Evolutionary conservation across 2,113 vertebrate species (phyloP), one percentile per base, ranked within the genome.

Genomic region (Tapirus terrestris): DNA sequence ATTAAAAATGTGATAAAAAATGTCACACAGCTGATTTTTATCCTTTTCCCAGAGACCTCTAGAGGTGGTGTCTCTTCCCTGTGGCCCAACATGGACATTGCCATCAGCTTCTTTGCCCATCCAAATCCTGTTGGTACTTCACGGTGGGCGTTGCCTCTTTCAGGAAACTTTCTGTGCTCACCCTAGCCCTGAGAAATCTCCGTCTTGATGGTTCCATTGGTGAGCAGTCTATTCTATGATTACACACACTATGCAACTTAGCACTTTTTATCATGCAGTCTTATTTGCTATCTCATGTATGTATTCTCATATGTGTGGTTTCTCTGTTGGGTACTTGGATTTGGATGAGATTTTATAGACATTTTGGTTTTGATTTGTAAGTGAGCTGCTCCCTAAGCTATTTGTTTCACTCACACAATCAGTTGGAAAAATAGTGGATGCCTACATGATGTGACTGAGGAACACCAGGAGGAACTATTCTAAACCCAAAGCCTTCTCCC

Each of bases 341-440:
- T 93, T 87, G 21, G 33, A 65, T 72, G 60, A 97, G 39, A 23
- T 84, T 96, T 87, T 63, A 63, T 63, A 96, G 70, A 86, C 23
- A 20, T 95, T 97, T 86, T 81, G 72, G 25, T 86, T 92, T 97
- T 93, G 14, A 76, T 93, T 88, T 90, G 94, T 87, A 96, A 85
- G 65, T 89, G 85, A 93, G 33, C 17, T 81, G 16, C 53, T 91
- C 29, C 56, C 27, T 94, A 94, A 95, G 18, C 61, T 95, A 75
- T 91, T 94, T 89, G 60, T 82, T 93, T 91, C 13, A 88, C 21
- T 12, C 23, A 33, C 33, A 79, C 4, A 91, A 36, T 89, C 70
- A 73, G 60, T 72, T 93, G 48, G 51, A 90, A 90, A 88, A 96
- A 80, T 45, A 87, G 36, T 73, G 16, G 48, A 58, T 94, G 56